These are phyloP conservation scores for Loris lydekkerianus DNA, from an alignment of 2,797 vertebrate genomes.

Conservation along the genomic window DNA sequence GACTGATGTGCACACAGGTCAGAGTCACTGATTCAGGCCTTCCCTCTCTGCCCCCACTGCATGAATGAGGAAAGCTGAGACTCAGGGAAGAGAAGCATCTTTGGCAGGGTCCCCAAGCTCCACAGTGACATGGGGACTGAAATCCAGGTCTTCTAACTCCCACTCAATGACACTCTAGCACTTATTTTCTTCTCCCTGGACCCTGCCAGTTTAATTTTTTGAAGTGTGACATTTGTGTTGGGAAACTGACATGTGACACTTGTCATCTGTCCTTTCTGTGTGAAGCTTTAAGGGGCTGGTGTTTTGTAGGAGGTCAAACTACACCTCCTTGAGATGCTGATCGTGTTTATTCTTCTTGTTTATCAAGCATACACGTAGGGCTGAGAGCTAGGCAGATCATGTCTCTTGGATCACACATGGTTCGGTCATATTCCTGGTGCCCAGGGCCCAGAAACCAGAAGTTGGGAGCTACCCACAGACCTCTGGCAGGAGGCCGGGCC, in stretches of 20 bases:
- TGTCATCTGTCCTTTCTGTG: neutral
- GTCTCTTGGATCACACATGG: neutral
- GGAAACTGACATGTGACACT: rapidly evolving
- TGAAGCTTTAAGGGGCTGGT: neutral
- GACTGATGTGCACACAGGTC: no score
- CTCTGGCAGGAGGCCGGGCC: conserved; percentile 14
- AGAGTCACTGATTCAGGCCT: neutral
- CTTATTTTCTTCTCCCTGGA: neutral
- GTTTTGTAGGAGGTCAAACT: neutral
- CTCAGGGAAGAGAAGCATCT: neutral
- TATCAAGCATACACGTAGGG: neutral
- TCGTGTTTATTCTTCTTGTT: neutral
- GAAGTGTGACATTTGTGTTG: neutral
- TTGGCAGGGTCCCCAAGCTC: neutral
- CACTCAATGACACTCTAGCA: rapidly evolving
- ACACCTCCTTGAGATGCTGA: rapidly evolving
- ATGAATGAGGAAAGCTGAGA: neutral
- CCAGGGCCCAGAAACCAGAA: neutral
- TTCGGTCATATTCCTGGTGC: neutral
- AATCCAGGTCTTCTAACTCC: neutral
- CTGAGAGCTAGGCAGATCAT: neutral
- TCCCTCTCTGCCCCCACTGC: neutral
- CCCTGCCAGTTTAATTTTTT: neutral
- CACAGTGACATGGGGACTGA: rapidly evolving
- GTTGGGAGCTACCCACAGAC: neutral